Evolutionary conservation across 2,888 invertebrate genomes (phyloP).

Genomic region (Dryobota labecula): DNA sequence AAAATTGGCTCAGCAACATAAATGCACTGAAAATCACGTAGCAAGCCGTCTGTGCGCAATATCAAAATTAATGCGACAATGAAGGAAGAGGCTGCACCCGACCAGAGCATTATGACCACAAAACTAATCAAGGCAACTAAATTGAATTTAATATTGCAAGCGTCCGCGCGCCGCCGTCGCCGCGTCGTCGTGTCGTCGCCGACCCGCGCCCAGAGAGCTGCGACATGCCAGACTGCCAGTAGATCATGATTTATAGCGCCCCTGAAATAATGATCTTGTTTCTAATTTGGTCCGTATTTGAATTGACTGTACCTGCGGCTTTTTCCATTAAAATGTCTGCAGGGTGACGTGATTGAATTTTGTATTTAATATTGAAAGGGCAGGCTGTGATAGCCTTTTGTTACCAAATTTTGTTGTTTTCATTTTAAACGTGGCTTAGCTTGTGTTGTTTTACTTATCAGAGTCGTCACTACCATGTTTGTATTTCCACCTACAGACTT

Average conservation of each 20-base stretch:
- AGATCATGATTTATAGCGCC: slow-evolving; percentile 72
- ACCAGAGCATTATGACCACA: slow-evolving; percentile 78
- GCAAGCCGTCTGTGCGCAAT: slow-evolving; percentile 41
- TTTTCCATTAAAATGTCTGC: slow-evolving; percentile 52
- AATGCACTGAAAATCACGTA: slow-evolving; percentile 53
- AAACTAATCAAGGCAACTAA: slow-evolving; percentile 86
- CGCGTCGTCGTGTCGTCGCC: slow-evolving; percentile 36
- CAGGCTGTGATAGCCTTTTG: slow-evolving; percentile 31
- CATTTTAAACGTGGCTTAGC: slow-evolving; percentile 15
- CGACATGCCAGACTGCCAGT: slow-evolving; percentile 60
- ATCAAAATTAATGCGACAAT: slow-evolving; percentile 72
- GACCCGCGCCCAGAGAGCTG: slow-evolving; percentile 57
- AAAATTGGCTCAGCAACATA: slow-evolving; percentile 37
- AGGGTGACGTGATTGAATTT: slow-evolving; percentile 48
- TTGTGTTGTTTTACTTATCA: not conserved
- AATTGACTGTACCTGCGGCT: slow-evolving; percentile 46
- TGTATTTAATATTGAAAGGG: slow-evolving; percentile 46
- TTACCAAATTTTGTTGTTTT: slow-evolving; percentile 25
- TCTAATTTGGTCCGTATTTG: slow-evolving; percentile 52
- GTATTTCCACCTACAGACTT: not conserved
- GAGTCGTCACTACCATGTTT: not conserved
- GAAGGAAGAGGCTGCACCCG: slow-evolving; percentile 73
- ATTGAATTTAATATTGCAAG: slow-evolving; percentile 87
- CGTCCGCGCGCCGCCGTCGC: slow-evolving; percentile 64
- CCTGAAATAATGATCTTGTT: slow-evolving; percentile 61